These are phyloP conservation scores for Plagiodera versicolora DNA, from an alignment of 2,888 invertebrate genomes.

Conservation along the genomic window DNA sequence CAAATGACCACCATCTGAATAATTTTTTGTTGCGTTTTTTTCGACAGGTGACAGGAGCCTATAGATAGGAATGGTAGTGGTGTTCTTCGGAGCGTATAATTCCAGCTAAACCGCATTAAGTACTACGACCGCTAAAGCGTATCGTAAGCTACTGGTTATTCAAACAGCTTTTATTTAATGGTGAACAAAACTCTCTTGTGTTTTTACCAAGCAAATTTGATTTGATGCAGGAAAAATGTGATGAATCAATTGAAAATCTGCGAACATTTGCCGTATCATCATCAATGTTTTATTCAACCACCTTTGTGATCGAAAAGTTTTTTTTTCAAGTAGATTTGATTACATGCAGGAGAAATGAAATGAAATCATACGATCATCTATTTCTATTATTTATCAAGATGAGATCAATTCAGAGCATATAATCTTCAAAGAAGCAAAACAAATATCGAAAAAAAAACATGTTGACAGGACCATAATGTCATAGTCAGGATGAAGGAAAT, in stretches of 20 bases:
- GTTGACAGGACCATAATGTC: no score
- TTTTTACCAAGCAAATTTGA: not conserved
- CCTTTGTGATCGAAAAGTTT: no score
- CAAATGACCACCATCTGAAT: constrained; percentile 3
- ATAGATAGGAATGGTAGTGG: not conserved
- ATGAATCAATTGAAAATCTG: not conserved
- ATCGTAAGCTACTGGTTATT: not conserved
- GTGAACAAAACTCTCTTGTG: not conserved
- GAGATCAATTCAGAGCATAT: no score
- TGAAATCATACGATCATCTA: no score
- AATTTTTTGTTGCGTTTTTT: constrained; percentile 2
- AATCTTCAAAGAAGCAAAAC: no score
- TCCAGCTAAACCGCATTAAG: not conserved
- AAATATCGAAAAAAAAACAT: no score
- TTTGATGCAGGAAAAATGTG: not conserved
- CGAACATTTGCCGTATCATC: no score
- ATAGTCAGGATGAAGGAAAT: no score
- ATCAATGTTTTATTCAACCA: no score
- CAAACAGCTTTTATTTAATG: not conserved
- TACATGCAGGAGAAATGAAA: no score
- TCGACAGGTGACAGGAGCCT: not conserved
- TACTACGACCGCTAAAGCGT: not conserved
- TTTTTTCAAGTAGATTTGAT: no score
- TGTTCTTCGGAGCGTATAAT: not conserved
- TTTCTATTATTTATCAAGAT: no score